Conservation (phyloP, 2,888 invertebrate species). For the Notocelia uddmanniana region DNA sequence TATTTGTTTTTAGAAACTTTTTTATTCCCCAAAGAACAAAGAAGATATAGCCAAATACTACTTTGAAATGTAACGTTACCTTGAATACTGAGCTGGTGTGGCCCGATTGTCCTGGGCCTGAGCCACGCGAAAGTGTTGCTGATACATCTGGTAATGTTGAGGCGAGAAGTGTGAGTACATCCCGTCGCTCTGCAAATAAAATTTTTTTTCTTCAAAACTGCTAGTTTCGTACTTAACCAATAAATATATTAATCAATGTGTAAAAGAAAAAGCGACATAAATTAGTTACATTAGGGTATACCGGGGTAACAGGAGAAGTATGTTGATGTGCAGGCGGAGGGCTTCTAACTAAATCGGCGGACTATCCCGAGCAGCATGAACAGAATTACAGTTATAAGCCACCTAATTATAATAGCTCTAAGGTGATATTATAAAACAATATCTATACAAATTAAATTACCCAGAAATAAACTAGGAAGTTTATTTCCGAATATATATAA, state of each 20-base stretch:
- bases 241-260: slow-evolving; percentile 10
- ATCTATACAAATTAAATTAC: slow-evolving; percentile 37
- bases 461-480: slow-evolving; percentile 40
- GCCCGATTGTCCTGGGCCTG: slow-evolving; percentile 79
- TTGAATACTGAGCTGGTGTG: slow-evolving; percentile 75
- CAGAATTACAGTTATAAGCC: slow-evolving; percentile 58
- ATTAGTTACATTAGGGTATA: slow-evolving; percentile 77
- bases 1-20: no score
- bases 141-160: slow-evolving; percentile 83
- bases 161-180: slow-evolving; percentile 83
- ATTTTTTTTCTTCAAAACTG: slow-evolving; percentile 18
- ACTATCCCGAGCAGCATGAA: slow-evolving; percentile 86
- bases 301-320: slow-evolving; percentile 90
- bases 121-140: slow-evolving; percentile 82
- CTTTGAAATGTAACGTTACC: slow-evolving; percentile 57
- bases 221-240: background rate
- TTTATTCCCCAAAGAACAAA: no score
- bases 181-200: slow-evolving; percentile 76
- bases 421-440: slow-evolving; percentile 25
- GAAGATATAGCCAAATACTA: no score
- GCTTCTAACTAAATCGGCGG: slow-evolving; percentile 88
- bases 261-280: slow-evolving; percentile 48
- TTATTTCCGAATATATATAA: slow-evolving; percentile 11
- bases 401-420: slow-evolving; percentile 43
- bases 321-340: slow-evolving; percentile 95